phyloP scores from a whole-genome alignment of 2,888 invertebrate genomes.

The Chrysolina americana region DNA sequence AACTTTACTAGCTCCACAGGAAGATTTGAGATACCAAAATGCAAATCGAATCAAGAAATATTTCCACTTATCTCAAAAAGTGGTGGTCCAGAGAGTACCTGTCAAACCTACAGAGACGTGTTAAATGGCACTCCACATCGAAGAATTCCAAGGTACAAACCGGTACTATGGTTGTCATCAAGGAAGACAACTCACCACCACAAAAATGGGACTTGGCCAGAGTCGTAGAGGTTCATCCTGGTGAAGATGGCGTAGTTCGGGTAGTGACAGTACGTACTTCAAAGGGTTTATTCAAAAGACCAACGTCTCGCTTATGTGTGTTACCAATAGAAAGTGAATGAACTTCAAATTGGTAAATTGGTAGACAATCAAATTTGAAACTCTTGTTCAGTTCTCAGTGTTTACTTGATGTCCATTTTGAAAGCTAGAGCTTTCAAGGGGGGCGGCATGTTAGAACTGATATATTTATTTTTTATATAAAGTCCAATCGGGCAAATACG shows the following conservation, averaged over 20 bases:
- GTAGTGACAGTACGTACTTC: constrained; percentile 27
- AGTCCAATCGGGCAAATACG: no score
- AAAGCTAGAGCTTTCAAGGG: constrained; percentile 25
- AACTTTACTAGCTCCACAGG: not conserved
- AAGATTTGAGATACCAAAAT: constrained; percentile 12
- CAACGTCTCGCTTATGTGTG: not conserved
- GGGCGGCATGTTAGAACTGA: constrained; percentile 24
- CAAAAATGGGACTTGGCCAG: constrained; percentile 32
- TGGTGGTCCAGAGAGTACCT: constrained; percentile 25
- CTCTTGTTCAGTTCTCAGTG: no score
- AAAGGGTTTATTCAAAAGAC: constrained; percentile 4
- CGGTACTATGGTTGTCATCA: constrained; percentile 18
- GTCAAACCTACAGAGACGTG: no score
- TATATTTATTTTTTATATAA: no score
- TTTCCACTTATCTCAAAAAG: constrained; percentile 34
- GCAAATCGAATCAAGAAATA: constrained; percentile 2
- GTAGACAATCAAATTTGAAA: no score
- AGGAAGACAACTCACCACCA: no score
- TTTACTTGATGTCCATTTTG: no score
- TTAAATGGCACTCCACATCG: not conserved
- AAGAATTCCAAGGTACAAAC: no score
- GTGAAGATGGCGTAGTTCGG: constrained; percentile 31
- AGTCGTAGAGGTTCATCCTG: constrained; percentile 26
- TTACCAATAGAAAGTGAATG: constrained; percentile 1
- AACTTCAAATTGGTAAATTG: no score